Conservation (phyloP, 1,140 invertebrate species). For the Calliopsis andreniformis region DNA sequence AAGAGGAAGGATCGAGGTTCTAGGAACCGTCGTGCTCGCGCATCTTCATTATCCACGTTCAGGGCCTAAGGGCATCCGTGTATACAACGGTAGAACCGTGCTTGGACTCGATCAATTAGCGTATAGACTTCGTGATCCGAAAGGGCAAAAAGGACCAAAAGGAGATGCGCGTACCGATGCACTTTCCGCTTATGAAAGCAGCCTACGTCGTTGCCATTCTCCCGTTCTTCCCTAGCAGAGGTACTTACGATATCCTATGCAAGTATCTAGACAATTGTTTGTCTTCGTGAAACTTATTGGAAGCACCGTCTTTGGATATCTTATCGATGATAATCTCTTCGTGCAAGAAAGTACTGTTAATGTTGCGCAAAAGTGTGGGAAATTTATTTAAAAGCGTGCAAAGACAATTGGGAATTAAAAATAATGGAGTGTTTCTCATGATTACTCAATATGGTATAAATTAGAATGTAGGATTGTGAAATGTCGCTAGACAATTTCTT, state of each 20-base stretch:
- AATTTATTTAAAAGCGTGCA: too few relatives aligned
- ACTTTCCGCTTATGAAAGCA: constrained; percentile 65
- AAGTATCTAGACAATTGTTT: background rate
- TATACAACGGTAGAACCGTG: constrained; percentile 60
- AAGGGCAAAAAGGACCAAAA: constrained; percentile 55
- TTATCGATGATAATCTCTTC: too few relatives aligned
- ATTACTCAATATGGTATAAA: too few relatives aligned
- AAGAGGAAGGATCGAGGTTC: constrained; percentile 50
- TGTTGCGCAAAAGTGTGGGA: too few relatives aligned
- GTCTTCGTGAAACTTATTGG: background rate
- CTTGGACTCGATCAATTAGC: constrained; percentile 71
- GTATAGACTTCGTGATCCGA: constrained; percentile 65
- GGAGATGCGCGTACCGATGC: constrained; percentile 60
- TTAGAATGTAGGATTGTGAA: too few relatives aligned
- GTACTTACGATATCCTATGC: background rate
- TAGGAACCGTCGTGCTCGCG: constrained; percentile 72
- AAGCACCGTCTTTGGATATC: too few relatives aligned
- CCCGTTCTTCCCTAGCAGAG: constrained; percentile 1
- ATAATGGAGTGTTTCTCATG: too few relatives aligned
- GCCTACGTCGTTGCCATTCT: constrained; percentile 18
- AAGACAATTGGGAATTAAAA: too few relatives aligned
- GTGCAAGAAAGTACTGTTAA: too few relatives aligned
- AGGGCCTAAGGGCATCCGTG: constrained; percentile 55
- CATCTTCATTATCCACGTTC: constrained; percentile 71
- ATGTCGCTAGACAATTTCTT: too few relatives aligned